Conservation (phyloP, 1,140 invertebrate species). For the Drosophila baimaii region DNA sequence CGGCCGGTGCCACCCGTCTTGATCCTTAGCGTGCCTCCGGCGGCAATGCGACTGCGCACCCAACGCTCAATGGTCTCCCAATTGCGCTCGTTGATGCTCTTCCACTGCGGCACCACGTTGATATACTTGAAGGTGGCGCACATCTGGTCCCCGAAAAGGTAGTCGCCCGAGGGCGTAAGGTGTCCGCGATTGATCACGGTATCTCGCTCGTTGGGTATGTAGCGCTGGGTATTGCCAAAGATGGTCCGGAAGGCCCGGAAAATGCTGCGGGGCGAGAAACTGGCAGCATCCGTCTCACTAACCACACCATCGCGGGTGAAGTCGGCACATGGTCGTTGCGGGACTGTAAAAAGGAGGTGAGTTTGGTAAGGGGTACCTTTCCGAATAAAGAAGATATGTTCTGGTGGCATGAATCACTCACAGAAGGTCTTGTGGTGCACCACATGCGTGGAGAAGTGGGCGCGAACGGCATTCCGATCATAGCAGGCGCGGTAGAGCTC, state of each 20-base stretch:
- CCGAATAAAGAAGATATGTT: no score
- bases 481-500: constrained; percentile 56
- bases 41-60: constrained; percentile 30
- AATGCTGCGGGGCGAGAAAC: constrained; percentile 29
- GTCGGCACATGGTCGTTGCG: constrained; percentile 10
- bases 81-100: constrained; percentile 84
- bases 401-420: not conserved
- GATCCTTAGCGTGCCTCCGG: constrained; percentile 9
- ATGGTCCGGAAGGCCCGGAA: constrained; percentile 32
- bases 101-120: constrained; percentile 85
- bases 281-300: constrained; percentile 29
- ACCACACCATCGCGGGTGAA: constrained; percentile 34
- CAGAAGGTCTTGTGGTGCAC: constrained; percentile 51
- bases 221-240: constrained; percentile 29
- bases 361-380: no score
- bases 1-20: constrained; percentile 37
- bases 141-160: constrained; percentile 43
- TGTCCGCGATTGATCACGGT: constrained; percentile 52
- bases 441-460: constrained; percentile 22
- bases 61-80: constrained; percentile 81
- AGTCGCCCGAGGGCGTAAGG: constrained; percentile 51
- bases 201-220: constrained; percentile 36
- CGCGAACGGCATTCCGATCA: constrained; percentile 26
- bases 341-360: constrained; percentile 11
- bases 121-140: constrained; percentile 83